A percentile compares a stretch with the other conserved stretches of the same genome.
Evolutionary conservation across 2,113 vertebrate species (phyloP).

Genomic region (Delphinus delphis): DNA sequence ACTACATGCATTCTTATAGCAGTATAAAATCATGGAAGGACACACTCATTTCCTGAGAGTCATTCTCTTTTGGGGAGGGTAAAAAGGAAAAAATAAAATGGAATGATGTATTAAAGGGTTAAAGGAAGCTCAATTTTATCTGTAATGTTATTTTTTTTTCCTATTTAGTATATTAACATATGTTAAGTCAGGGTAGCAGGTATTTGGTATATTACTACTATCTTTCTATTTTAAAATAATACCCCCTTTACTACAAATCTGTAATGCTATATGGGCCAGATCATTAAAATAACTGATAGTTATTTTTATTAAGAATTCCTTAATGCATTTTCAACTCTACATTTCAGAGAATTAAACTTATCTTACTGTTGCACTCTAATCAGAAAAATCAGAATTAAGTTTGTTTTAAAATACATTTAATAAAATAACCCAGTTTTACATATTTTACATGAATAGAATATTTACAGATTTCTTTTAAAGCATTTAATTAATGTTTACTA

Average conservation of each 20-base stretch:
- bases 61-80: background rate
- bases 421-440: conserved; percentile 61
- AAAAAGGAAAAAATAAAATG: background rate
- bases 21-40: background rate
- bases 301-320: background rate
- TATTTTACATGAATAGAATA: conserved; percentile 74
- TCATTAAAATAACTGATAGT: conserved; percentile 25
- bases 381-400: conserved; percentile 17
- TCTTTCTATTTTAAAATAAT: background rate
- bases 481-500: conserved; percentile 39
- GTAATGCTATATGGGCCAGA: background rate
- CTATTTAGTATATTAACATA: background rate
- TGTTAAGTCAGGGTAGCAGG: background rate
- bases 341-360: conserved; percentile 20
- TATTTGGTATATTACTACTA: background rate
- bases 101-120: background rate
- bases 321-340: conserved; percentile 16
- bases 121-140: background rate
- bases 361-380: conserved; percentile 10
- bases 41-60: background rate
- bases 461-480: conserved; percentile 65
- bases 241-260: background rate
- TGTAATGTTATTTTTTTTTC: background rate
- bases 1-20: background rate
- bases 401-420: conserved; percentile 71